Evolutionary conservation across 2,113 vertebrate genomes (phyloP), one percentile per base, ranked within the genome.

Genomic region (Tursiops truncatus): DNA sequence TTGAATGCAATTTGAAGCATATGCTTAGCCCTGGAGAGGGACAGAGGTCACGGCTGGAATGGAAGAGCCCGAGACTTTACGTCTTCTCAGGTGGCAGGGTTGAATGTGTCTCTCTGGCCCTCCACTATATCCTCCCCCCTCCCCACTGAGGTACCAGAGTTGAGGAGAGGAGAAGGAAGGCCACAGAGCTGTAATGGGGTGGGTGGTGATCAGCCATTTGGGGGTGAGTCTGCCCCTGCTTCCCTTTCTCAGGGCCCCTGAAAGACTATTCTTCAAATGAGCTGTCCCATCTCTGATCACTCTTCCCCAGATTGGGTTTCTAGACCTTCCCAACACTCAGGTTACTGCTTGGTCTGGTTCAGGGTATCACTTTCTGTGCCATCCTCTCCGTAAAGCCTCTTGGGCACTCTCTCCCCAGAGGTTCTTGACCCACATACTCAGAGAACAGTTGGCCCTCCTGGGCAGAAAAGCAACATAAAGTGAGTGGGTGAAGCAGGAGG

Each of bases 311-410:
- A 70, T 97, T 77, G 76, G 81, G 50, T 98, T 97, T 97, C 97
- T 41, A 88, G 94, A 90, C 60, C 38, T 94, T 94, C 63, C 21
- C 0, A 31, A 31, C 23, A 47, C 97, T 98, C 97, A 77, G 89
- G 95, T 98, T 97, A 94, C 97, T 58, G 17, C 85, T 36, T 9
- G 9, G 89, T 96, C 86, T 95, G 87, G 91, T 71, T 91, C 90
- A 68, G 77, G 80, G 38, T 97, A 95, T 97, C 96, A 9, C 38
- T 96, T 96, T 97, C 97, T 95, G 89, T 88, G 89, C 85, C 60
- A 95, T 77, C 80, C 79, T 95, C 86, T 96, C 67, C 8, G 1
- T 8, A 71, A 70, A 62, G 81, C 90, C 67, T 96, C 85, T 58
- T 56, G 2, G 4, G 63, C 63, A 38, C 25, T 62, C 74, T 82